These are phyloP conservation scores for Ditylenchus weischeri DNA, from an alignment of 2,888 invertebrate genomes.

Conservation along the genomic window DNA sequence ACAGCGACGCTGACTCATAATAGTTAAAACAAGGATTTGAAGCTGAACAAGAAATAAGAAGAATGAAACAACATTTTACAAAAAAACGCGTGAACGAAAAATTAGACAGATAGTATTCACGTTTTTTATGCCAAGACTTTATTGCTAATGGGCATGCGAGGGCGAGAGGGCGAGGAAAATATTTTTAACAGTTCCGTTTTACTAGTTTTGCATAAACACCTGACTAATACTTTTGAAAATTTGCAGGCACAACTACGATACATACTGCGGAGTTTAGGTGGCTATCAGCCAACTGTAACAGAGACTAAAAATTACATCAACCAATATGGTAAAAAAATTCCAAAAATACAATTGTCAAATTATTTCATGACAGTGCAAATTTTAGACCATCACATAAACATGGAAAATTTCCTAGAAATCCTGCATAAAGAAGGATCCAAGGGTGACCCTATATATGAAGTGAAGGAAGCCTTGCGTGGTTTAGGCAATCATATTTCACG, in stretches of 20 bases:
- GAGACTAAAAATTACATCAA: constrained; percentile 33
- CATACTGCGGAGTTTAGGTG: constrained; percentile 32
- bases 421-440: constrained; percentile 15
- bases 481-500: constrained; percentile 12
- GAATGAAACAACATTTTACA: too few species aligned
- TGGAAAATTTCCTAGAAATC: constrained; percentile 23
- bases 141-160: too few species aligned
- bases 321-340: constrained; percentile 18
- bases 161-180: too few species aligned
- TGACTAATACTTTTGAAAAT: background rate
- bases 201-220: too few species aligned
- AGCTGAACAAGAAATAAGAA: too few species aligned
- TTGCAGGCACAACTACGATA: constrained; percentile 28
- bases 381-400: constrained; percentile 20
- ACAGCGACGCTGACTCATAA: too few species aligned
- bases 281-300: constrained; percentile 34
- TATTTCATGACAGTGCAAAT: background rate
- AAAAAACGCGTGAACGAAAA: too few species aligned
- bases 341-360: background rate
- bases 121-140: too few species aligned
- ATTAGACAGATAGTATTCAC: too few species aligned
- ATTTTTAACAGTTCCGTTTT: too few species aligned
- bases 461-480: constrained; percentile 20
- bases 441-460: constrained; percentile 18
- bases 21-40: too few species aligned